These are phyloP conservation scores for Balearica regulorum DNA, from an alignment of 2,797 vertebrate species.

Conservation along the genomic window DNA sequence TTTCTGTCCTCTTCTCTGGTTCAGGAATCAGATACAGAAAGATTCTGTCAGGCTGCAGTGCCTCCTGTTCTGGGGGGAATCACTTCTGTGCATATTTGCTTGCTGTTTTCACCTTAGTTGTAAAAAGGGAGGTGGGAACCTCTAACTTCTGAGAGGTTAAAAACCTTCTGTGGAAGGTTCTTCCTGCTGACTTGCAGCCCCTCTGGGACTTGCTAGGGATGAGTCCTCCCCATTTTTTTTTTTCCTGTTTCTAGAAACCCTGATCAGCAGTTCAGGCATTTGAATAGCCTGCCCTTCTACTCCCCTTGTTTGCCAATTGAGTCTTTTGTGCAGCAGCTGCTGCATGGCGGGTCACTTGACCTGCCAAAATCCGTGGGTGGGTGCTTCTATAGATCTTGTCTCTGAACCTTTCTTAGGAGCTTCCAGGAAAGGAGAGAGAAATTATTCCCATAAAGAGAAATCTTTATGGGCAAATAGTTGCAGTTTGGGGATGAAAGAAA, in stretches of 20 bases:
- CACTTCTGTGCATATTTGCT: background rate
- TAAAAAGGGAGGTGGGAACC: background rate
- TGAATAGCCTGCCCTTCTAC: background rate
- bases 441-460: background rate
- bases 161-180: background rate
- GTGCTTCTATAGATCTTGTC: background rate
- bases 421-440: background rate
- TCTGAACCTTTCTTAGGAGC: background rate
- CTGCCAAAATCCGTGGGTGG: background rate
- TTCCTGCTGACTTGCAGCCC: background rate
- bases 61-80: rapidly evolving
- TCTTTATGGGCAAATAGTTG: background rate
- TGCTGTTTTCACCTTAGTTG: background rate
- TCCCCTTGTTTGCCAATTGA: background rate
- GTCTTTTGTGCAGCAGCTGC: background rate
- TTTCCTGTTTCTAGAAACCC: background rate
- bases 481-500: background rate
- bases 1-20: background rate
- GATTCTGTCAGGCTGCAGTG: background rate
- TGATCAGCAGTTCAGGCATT: background rate
- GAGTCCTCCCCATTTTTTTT: background rate
- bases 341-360: background rate
- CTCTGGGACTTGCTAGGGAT: background rate
- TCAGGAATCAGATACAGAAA: background rate
- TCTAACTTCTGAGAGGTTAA: background rate